A percentile compares a stretch with the other conserved stretches of the same genome.
Evolutionary conservation across 2,888 invertebrate genomes (phyloP).

Genomic region (Coecobrya sp.): DNA sequence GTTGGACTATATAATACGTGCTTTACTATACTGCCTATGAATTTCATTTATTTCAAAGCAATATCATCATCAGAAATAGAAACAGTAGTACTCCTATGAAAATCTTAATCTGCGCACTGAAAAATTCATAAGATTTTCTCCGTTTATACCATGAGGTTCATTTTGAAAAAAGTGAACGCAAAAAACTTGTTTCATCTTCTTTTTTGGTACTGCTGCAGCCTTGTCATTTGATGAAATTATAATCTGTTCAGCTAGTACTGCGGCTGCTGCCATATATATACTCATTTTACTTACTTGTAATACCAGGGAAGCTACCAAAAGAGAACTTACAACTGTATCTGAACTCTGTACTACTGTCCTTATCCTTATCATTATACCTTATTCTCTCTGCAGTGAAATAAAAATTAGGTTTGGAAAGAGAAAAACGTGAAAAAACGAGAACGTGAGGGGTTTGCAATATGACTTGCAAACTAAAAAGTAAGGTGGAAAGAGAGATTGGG

Average conservation of each 20-base stretch:
- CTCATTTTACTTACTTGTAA: neutral
- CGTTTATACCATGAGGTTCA: neutral
- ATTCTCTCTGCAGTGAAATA: neutral
- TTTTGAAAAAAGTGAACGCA: neutral
- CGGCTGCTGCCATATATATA: neutral
- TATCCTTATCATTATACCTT: neutral
- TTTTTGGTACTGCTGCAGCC: neutral
- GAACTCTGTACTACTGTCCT: neutral
- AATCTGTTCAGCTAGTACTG: neutral
- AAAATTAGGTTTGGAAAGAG: neutral
- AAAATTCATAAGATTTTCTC: conserved; percentile 58
- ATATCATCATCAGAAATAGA: neutral
- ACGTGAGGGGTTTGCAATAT: conserved; percentile 8
- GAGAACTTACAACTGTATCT: no score
- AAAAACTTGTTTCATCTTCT: neutral
- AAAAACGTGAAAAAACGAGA: no score
- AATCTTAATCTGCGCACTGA: conserved; percentile 5
- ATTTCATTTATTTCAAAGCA: neutral
- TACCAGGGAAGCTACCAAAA: no score
- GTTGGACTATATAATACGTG: neutral
- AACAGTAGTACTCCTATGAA: conserved; percentile 8
- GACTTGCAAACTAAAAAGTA: neutral
- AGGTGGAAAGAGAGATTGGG: neutral
- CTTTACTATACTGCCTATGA: neutral
- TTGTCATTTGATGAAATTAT: neutral